Conservation (phyloP, 2,797 vertebrate genomes). For the Propithecus perrieri region DNA sequence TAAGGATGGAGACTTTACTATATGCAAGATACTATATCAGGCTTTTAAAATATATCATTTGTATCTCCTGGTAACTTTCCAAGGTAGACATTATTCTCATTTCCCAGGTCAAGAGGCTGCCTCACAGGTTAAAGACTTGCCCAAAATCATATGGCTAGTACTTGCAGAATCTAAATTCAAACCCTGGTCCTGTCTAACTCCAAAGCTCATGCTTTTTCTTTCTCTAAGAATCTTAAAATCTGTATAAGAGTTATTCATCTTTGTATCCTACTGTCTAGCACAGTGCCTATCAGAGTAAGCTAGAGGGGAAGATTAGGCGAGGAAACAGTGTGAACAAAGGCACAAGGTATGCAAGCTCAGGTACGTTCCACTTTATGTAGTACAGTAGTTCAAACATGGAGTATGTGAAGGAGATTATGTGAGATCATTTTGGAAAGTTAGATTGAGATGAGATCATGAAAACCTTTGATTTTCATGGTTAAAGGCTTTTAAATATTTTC, state of each 20-base stretch:
- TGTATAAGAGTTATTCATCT: not conserved
- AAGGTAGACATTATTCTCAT: not conserved
- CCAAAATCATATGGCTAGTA: not conserved
- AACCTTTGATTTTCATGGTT: not conserved
- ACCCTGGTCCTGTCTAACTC: not conserved
- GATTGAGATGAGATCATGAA: not conserved
- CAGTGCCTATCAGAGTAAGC: not conserved
- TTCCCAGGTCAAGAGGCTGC: not conserved
- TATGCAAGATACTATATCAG: not conserved
- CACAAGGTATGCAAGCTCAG: not conserved
- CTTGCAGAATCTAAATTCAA: not conserved
- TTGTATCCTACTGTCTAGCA: not conserved
- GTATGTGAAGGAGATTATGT: not conserved
- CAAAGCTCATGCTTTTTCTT: not conserved
- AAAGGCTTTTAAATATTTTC: conserved; percentile 1
- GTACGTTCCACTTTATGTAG: not conserved
- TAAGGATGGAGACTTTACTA: not conserved
- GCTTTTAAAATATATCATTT: not conserved
- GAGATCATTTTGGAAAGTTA: not conserved
- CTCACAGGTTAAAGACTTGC: not conserved
- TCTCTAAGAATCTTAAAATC: not conserved
- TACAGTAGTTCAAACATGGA: not conserved
- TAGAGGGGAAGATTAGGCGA: not conserved
- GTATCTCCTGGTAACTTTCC: not conserved
- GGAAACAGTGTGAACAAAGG: not conserved